Evolutionary conservation across 1,140 invertebrate genomes (phyloP), one percentile per base, ranked within the genome.

Genomic region (Asbolus verrucosus): DNA sequence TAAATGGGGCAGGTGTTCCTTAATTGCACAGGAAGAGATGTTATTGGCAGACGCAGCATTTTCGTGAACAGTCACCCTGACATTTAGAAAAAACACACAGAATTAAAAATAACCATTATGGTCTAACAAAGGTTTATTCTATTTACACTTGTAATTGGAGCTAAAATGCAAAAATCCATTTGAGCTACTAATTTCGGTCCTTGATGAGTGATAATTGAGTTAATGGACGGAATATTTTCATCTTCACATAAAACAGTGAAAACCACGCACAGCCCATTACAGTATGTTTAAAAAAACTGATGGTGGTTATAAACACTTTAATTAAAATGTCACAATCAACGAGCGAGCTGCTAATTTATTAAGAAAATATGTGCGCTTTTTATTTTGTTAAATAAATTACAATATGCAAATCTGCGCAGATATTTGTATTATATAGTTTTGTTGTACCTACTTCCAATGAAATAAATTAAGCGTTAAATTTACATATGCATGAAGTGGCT

Each of bases 401-500:
- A 11, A 30, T 54, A 54, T 54, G 46, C 21, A 54, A 54, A 54
- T 54, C 9, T n/a, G 6, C n/a, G 8, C 24, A 11, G 19, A 54
- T 54, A 54, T 54, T 24, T 54, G 46, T 54, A 50, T 36, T 36
- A 36, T 19, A 14, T 46, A 13, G 46, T 27, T 27, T 54, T 27
- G 19, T 27, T 54, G 21, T 30, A 11, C 33, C 6, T 11, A 54
- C 27, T 54, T 54, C 46, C 46, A 54, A 54, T 54, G 46, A 54
- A 54, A 54, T 54, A 54, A 54, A 54, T 54, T 54, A 27, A 27
- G 30, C 6, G n/a, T 50, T n/a, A n/a, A 36, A 67, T 67, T 66
- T 66, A 54, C 69, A 71, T 67, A 71, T 67, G 36, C 33, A 71
- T 67, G 50, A 67, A 60, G 36, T 27, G 19, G 24, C 15, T 59